phyloP scores from a whole-genome alignment of 2,888 invertebrate species.

The Beris morrisii region DNA sequence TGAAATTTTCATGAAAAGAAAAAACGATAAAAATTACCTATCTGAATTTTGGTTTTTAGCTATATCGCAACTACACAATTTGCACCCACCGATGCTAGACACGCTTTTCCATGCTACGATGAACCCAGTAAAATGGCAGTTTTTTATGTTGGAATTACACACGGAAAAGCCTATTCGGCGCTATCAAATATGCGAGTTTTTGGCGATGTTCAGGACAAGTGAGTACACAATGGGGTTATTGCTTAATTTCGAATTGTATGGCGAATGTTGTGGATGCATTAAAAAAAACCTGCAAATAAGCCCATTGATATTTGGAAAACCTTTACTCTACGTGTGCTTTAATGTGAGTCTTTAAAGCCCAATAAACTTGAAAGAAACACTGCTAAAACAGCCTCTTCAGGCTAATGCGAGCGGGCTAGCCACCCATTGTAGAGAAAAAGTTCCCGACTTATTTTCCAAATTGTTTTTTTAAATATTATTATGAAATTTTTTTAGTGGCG shows the following conservation, averaged over 20 bases:
- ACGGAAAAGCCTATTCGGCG: constrained; percentile 13
- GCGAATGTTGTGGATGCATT: too few relatives aligned
- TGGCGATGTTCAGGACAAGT: constrained; percentile 13
- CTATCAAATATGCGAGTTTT: constrained; percentile 25
- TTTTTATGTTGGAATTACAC: constrained; percentile 60
- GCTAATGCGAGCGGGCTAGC: too few relatives aligned
- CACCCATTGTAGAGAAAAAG: too few relatives aligned
- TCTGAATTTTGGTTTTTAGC: neutral
- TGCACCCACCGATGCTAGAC: constrained; percentile 62
- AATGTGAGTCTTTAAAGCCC: too few relatives aligned
- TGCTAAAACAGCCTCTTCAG: too few relatives aligned
- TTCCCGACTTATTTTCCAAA: too few relatives aligned
- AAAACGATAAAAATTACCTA: too few relatives aligned
- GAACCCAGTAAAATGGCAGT: constrained; percentile 63
- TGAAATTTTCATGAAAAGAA: neutral
- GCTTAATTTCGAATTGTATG: neutral
- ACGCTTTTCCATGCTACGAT: constrained; percentile 67
- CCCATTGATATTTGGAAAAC: too few relatives aligned
- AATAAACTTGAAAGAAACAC: too few relatives aligned
- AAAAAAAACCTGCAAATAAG: too few relatives aligned
- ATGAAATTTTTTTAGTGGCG: neutral
- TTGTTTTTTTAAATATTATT: too few relatives aligned
- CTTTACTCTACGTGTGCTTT: too few relatives aligned
- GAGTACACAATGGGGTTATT: neutral
- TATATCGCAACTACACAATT: constrained; percentile 59